Evolutionary conservation across 2,888 invertebrate species (phyloP).

Genomic region (Diabrotica balteata): DNA sequence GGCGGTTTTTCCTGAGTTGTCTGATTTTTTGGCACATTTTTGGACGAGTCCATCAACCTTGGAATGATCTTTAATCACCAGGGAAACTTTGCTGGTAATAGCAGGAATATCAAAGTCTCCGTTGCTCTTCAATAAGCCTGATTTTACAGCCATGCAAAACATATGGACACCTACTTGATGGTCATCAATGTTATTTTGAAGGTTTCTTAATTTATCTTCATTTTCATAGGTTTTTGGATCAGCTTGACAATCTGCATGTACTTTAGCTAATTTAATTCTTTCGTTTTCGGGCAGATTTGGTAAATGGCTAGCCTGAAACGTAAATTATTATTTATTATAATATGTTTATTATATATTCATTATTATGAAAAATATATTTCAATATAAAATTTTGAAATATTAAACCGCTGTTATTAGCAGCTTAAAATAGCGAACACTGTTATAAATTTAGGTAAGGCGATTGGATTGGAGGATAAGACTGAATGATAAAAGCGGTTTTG

Average conservation of each 20-base stretch:
- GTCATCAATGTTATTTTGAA: slow-evolving; percentile 25
- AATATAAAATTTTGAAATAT: too few species aligned
- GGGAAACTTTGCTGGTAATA: slow-evolving; percentile 23
- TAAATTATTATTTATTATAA: too few species aligned
- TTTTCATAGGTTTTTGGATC: slow-evolving; percentile 30
- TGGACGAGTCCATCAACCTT: slow-evolving; percentile 25
- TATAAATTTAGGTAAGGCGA: too few species aligned
- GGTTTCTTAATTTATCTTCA: slow-evolving; percentile 30
- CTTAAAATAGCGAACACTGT: too few species aligned
- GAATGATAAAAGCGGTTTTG: too few species aligned
- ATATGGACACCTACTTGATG: slow-evolving; percentile 30
- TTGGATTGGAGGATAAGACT: too few species aligned
- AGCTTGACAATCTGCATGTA: slow-evolving; percentile 32
- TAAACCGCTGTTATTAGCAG: too few species aligned
- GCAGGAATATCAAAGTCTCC: slow-evolving; percentile 24
- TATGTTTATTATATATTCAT: too few species aligned
- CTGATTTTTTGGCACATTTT: slow-evolving; percentile 25
- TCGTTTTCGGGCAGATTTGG: slow-evolving; percentile 26
- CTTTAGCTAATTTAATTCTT: slow-evolving; percentile 21
- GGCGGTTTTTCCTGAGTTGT: slow-evolving; percentile 29
- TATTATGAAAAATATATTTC: too few species aligned
- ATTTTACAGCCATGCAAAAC: slow-evolving; percentile 36
- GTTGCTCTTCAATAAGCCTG: slow-evolving; percentile 29
- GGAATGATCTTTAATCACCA: slow-evolving; percentile 21
- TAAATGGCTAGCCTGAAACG: slow-evolving; percentile 22